These are phyloP conservation scores for Ceratosolen fusciceps DNA, from an alignment of 1,140 invertebrate species.

Conservation along the genomic window DNA sequence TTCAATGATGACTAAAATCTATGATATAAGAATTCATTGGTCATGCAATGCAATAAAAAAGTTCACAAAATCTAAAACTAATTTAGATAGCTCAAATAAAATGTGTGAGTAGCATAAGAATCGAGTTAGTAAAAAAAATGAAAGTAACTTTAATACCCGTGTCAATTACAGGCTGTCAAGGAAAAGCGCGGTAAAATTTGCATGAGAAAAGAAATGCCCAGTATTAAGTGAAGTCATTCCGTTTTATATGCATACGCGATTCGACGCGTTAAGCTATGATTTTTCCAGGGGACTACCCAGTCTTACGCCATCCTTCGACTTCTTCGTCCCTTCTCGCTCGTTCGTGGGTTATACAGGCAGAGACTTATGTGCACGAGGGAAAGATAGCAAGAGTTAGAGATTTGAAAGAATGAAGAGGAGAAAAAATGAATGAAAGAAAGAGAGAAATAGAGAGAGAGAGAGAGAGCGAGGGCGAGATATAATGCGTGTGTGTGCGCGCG, in stretches of 20 bases:
- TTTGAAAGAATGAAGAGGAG: constrained; percentile 16
- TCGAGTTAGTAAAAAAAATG: constrained; percentile 6
- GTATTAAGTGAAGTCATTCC: constrained; percentile 60
- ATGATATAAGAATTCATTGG: neutral
- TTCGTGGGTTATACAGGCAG: constrained; percentile 6
- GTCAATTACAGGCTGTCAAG: constrained; percentile 43
- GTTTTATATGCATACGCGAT: constrained; percentile 65
- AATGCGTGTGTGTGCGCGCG: constrained; percentile 3
- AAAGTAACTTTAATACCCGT: constrained; percentile 38
- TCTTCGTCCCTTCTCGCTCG: constrained; percentile 19
- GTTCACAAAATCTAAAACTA: neutral
- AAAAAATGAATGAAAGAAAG: neutral
- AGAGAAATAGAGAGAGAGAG: constrained; percentile 9
- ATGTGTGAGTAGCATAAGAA: constrained; percentile 10
- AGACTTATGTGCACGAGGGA: neutral
- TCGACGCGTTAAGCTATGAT: constrained; percentile 64
- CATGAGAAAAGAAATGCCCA: constrained; percentile 47
- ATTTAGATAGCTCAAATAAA: neutral
- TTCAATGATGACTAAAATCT: neutral
- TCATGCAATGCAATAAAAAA: neutral
- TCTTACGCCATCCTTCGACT: constrained; percentile 14
- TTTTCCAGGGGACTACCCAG: constrained; percentile 55
- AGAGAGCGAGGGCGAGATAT: neutral
- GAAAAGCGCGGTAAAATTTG: constrained; percentile 45
- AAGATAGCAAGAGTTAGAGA: no score